Evolutionary conservation across 2,797 vertebrate genomes (phyloP).

Genomic region (Syngnathus rostellatus): DNA sequence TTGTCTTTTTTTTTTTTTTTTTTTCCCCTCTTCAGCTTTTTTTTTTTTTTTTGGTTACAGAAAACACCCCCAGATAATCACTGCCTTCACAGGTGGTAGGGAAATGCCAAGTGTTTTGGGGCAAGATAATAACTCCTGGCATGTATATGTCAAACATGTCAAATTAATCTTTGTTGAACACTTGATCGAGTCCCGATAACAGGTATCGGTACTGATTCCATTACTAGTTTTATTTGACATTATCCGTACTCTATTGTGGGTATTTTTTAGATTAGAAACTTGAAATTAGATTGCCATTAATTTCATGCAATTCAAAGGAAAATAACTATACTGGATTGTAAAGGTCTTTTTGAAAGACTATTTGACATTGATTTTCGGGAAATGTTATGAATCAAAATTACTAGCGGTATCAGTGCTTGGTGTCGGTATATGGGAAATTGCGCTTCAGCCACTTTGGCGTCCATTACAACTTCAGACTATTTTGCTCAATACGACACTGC

Average conservation of each 20-base stretch:
- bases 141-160: not conserved
- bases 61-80: constrained; percentile 48
- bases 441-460: not conserved
- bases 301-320: no score
- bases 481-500: not conserved
- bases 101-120: constrained; percentile 12
- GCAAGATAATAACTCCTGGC: not conserved
- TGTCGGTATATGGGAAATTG: not conserved
- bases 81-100: constrained; percentile 40
- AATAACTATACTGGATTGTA: no score
- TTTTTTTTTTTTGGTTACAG: constrained; percentile 1
- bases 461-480: not conserved
- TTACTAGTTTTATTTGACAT: no score
- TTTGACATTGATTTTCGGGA: no score
- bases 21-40: not conserved
- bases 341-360: no score
- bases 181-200: no score
- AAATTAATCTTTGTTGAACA: not conserved
- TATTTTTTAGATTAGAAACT: no score
- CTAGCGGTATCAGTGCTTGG: no score
- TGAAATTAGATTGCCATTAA: no score
- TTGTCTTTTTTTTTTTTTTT: not conserved
- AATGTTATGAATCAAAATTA: no score
- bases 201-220: no score
- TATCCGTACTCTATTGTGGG: no score